Base-by-base conservation (phyloP, 1,140 invertebrate species). In the Stegodyphus mimosarum region DNA sequence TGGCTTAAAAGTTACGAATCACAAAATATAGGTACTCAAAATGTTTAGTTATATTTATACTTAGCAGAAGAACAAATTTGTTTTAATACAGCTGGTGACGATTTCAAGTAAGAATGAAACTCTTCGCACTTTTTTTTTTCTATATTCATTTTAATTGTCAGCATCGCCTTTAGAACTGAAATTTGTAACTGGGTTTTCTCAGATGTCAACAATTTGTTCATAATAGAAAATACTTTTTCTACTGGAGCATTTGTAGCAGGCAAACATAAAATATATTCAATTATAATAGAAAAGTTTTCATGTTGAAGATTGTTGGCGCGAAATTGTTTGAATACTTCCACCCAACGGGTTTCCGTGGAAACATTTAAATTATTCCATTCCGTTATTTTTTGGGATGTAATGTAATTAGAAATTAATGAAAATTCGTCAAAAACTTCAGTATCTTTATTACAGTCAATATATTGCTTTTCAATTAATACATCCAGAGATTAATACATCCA, bases 171-270 rank as follows among this genome's bases (percentile, higher is more conserved):
- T 55, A 55, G 53, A 55, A 55, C 53, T 55, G 53, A 55, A 55
- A 55, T 55, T 74, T 74, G 72, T 55, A 74, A 53, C 50, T 74
- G 72, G 51, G 72, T 74, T 74, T 74, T 74, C 52, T 74, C 72
- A 55, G 51, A 55, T 33, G 72, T 60, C n/a, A 17, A 72, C 53
- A 74, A 74, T 55, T 74, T 74, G 53, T 74, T 55, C 51, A 55
- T 74, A 74, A 60, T 53, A 74, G 72, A 74, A 74, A 74, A 74
- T 53, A 74, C 72, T 55, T 15, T 74, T 74, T 74, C 72, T 74
- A 74, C 51, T 53, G 51, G 51, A 55, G 52, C 72, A 74, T 74
- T 74, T 55, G 72, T 74, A 55, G 7, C 51, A 55, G 52, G 72
- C 51, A 72, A 33, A 70, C 70, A 51, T 72, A 72, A 72, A 72